Evolutionary conservation across 2,888 invertebrate genomes (phyloP), one percentile per base, ranked within the genome.

Genomic region (Eumacrocentrus americanus): DNA sequence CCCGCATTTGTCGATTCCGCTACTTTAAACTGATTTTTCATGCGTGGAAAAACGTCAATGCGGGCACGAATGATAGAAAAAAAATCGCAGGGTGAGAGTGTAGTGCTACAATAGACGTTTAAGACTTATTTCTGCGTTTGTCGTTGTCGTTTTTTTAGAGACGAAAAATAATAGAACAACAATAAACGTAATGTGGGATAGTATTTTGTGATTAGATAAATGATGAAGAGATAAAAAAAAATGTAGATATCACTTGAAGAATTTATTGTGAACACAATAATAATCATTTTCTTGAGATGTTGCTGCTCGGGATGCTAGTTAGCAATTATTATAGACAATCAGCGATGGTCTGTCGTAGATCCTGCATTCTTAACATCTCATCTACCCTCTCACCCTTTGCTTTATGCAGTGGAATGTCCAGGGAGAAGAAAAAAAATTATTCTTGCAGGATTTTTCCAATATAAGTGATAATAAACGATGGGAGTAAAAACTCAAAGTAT

Each of bases 21-120:
- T 9, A 29, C 29, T 29, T 29, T 29, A 4, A 51, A 51, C 25
- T 58, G 16, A 50, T 50, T 20, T 40, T 48, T 57, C 22, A 40
- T 37, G 35, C 16, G 56, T 34, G 37, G 37, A 37, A 37, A 56
- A 23, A 22, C 12, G 29, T 48, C 38, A 35, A 48, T 40, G 34
- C 4, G 37, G 20, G 51, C n/a, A 11, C 37, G 20, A 51, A 35
- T n/a, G 37, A 51, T 35, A 22, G 35, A 34, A 22, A 18, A 16
- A 35, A 18, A 37, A 46, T 22, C 11, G 35, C 51, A 51, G 51
- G 37, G 51, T 51, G 51, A 51, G 51, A 51, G 51, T 37, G 51
- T 22, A 51, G 20, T 18, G 22, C 18, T 34, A 51, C n/a, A 12
- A 23, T 46, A 46, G n/a, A n/a, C n/a, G n/a, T n/a, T n/a, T n/a